Evolutionary conservation across 2,888 invertebrate species (phyloP).

Genomic region (Cephus spinipes): DNA sequence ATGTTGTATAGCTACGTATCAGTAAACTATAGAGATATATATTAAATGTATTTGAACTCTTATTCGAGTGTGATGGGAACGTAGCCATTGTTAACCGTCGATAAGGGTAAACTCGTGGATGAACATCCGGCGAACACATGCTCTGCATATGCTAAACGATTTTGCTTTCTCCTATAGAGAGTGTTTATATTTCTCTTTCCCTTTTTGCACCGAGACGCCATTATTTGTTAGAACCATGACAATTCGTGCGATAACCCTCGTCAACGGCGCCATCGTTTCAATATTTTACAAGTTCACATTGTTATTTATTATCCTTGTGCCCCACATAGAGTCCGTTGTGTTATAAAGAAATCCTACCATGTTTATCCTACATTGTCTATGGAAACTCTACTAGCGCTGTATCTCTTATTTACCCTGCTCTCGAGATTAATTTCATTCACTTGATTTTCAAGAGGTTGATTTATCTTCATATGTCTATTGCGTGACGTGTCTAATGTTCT

Average conservation of each 20-base stretch:
- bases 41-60: background rate
- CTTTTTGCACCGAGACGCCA: slow-evolving; percentile 24
- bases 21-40: background rate
- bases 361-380: background rate
- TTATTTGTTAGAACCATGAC: slow-evolving; percentile 52
- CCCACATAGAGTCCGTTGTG: background rate
- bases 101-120: background rate
- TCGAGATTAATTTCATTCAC: background rate
- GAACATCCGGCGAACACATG: too few relatives aligned
- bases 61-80: background rate
- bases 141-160: slow-evolving; percentile 23
- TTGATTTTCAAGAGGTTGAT: background rate
- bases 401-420: background rate
- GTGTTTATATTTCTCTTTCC: slow-evolving; percentile 24
- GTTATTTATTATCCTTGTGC: background rate
- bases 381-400: too few relatives aligned
- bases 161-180: background rate
- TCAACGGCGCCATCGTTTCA: slow-evolving; percentile 53
- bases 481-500: background rate
- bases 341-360: background rate
- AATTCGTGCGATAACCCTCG: slow-evolving; percentile 55
- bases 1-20: background rate
- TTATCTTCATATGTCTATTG: background rate
- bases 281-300: slow-evolving; percentile 33
- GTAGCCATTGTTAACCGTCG: background rate